Percentiles rank a stretch among this genome's conserved stretches.
Evolutionary conservation across 2,888 invertebrate species (phyloP).

Genomic region (Caenorhabditis sinica): DNA sequence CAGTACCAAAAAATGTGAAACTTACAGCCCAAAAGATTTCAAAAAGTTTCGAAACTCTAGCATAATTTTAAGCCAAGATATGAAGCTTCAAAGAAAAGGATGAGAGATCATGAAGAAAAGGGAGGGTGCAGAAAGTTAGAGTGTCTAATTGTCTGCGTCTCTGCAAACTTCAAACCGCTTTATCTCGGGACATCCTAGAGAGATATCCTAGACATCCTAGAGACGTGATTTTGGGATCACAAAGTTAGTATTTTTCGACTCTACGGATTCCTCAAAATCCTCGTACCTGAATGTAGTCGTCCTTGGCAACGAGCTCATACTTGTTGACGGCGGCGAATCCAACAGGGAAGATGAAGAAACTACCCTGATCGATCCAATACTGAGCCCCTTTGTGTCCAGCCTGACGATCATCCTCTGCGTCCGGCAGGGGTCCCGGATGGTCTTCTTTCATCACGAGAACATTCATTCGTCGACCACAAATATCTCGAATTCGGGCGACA

Average conservation of each 20-base stretch:
- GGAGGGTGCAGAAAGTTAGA: too few relatives aligned
- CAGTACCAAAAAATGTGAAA: too few relatives aligned
- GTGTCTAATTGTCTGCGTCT: neutral
- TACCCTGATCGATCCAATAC: slow-evolving; percentile 87
- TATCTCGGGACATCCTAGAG: neutral
- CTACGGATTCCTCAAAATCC: neutral
- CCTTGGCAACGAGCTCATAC: slow-evolving; percentile 91
- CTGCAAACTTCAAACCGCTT: neutral
- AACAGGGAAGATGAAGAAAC: slow-evolving; percentile 95
- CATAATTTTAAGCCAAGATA: neutral
- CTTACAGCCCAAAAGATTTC: too few relatives aligned
- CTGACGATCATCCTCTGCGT: slow-evolving; percentile 63
- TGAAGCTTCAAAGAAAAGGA: neutral
- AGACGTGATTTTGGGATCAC: too few relatives aligned
- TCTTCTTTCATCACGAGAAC: slow-evolving; percentile 66
- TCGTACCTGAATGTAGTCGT: slow-evolving; percentile 58
- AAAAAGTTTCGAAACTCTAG: neutral
- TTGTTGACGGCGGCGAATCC: slow-evolving; percentile 96
- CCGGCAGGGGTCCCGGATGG: slow-evolving; percentile 13
- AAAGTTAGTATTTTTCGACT: too few relatives aligned
- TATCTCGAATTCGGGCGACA: slow-evolving; percentile 64
- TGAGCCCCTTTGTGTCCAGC: slow-evolving; percentile 29
- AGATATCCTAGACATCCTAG: too few relatives aligned
- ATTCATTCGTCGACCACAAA: slow-evolving; percentile 69
- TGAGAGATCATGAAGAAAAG: neutral